These are phyloP conservation scores for Synanthedon vespiformis DNA, from an alignment of 2,888 invertebrate genomes.

Conservation along the genomic window DNA sequence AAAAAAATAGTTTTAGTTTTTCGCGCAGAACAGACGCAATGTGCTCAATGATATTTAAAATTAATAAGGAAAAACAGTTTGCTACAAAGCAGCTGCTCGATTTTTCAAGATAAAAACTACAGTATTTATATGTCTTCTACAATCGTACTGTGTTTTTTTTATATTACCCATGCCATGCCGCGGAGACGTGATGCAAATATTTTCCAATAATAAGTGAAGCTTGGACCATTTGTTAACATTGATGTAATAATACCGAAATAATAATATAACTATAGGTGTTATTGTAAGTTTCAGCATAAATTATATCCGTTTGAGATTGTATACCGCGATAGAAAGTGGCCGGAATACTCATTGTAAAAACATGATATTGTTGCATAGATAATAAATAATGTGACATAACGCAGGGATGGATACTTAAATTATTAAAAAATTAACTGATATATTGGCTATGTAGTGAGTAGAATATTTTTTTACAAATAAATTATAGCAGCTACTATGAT, in stretches of 20 bases:
- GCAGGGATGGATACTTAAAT: slow-evolving; percentile 73
- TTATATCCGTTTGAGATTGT: slow-evolving; percentile 53
- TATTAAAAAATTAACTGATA: slow-evolving; percentile 72
- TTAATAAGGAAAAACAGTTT: no score
- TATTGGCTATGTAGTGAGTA: slow-evolving; percentile 77
- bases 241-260: slow-evolving; percentile 31
- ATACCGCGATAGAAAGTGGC: slow-evolving; percentile 31
- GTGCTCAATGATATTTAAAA: no score
- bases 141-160: no score
- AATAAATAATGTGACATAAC: slow-evolving; percentile 70
- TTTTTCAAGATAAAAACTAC: no score
- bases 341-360: slow-evolving; percentile 67
- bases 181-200: not conserved
- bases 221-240: slow-evolving; percentile 62
- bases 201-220: slow-evolving; percentile 48
- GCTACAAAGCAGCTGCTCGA: no score
- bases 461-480: slow-evolving; percentile 80
- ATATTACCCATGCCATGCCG: no score
- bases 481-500: slow-evolving; percentile 63
- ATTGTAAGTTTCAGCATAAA: slow-evolving; percentile 66
- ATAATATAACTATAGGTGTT: slow-evolving; percentile 27
- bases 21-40: no score
- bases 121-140: no score
- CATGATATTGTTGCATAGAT: slow-evolving; percentile 70
- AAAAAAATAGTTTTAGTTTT: no score